Evolutionary conservation across 2,113 vertebrate species (phyloP), one percentile per base, ranked within the genome.

Genomic region (Pimephales promelas): DNA sequence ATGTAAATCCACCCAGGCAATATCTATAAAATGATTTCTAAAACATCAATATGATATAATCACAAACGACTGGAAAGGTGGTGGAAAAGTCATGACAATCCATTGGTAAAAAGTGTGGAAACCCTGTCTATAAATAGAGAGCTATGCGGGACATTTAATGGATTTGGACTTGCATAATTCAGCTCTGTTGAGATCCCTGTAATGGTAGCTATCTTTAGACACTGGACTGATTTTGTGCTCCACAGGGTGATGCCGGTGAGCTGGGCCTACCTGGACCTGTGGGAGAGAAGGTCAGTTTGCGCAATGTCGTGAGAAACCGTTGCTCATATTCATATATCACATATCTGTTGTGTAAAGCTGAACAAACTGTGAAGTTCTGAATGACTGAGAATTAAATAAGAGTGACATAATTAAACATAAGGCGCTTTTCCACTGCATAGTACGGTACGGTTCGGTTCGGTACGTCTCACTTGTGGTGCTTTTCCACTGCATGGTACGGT

Each of bases 201-300:
- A 83, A 82, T 85, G 76, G 57, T 66, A 71, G 36, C 68, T 81
- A 64, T 76, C 75, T 73, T 77, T 85, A 81, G 85, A 84, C 68
- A 61, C 34, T 83, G 36, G 31, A 28, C 2, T 40, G 3, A 28
- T 87, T 34, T 68, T 75, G 83, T 40, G 56, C n/a, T 43, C 89
- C 75, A 22, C 71, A 99, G 98, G 97, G 97, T 0, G 92, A 95
- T 34, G 20, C 93, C 9, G 98, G 97, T 0, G 94, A 95, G 31
- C 84, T 92, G 0, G 97, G 98, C 54, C 91, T 95, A 77, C 95
- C 96, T 0, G 96, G 97, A 89, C 89, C 94, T 2, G 90, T 94
- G 0, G 98, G 98, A 93, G 86, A 93, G 76, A 97, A 98, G 97
- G 98, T 99, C 54, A 14, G 40, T 31, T 90, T 76, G 75, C 14